Percentiles rank a stretch among this genome's conserved stretches.
Conservation (phyloP, 2,888 invertebrate genomes). For the Fissipunctia ypsillon region DNA sequence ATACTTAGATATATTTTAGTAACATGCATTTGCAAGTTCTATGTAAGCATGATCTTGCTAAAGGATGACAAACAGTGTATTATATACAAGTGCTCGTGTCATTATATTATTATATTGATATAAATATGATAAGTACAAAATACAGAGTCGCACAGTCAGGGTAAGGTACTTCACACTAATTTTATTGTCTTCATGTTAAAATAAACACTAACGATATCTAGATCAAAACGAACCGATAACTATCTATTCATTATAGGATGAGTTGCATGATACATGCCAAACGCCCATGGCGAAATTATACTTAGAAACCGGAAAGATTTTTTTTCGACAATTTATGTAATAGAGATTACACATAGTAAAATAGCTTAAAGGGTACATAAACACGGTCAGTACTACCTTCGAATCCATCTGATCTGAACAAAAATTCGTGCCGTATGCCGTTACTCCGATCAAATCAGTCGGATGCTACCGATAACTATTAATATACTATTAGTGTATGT, state of each 20-base stretch:
- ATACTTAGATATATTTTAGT: conserved; percentile 67
- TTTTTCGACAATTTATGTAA: not conserved
- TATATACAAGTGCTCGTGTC: conserved; percentile 67
- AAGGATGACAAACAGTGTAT: conserved; percentile 66
- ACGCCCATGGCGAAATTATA: not conserved
- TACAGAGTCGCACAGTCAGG: conserved; percentile 49
- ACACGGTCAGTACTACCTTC: not conserved
- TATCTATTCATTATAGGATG: conserved; percentile 48
- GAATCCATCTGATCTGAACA: not conserved
- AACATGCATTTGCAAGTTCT: conserved; percentile 68
- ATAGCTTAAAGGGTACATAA: not conserved
- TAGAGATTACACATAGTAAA: not conserved
- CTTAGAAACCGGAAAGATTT: not conserved
- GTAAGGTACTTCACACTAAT: conserved; percentile 53
- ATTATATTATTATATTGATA: conserved; percentile 42
- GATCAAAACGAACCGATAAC: conserved; percentile 19
- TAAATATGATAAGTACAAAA: conserved; percentile 56
- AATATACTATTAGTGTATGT: not conserved
- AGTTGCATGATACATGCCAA: conserved; percentile 40
- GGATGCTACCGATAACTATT: not conserved
- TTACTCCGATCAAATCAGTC: not conserved
- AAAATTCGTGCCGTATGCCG: not conserved
- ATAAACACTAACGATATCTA: conserved; percentile 30
- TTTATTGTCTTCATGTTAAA: conserved; percentile 45
- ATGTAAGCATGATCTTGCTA: conserved; percentile 62